These are phyloP conservation scores for Apostichopus japonicus DNA, from an alignment of 35 echinoderm and acorn worm species.

Conservation along the genomic window DNA sequence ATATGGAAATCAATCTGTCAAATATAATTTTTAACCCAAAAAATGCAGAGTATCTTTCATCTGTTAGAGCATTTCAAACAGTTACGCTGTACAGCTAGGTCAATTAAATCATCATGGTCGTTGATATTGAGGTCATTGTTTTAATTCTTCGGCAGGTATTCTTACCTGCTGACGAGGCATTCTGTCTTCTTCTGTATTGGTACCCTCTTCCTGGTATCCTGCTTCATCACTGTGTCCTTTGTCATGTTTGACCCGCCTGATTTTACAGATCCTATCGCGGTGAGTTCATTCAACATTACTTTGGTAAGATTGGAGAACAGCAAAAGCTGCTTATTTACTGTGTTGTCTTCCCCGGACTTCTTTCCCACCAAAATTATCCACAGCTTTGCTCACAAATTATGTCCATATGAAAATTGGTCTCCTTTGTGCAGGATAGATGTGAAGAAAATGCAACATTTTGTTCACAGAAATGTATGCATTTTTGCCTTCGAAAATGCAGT, in stretches of 20 bases:
- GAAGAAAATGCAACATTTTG: too few species aligned
- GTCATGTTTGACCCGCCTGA: constrained; percentile 76
- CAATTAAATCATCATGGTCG: background rate
- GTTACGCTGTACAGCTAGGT: background rate
- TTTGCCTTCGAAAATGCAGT: too few species aligned
- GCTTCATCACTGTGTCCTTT: constrained; percentile 60
- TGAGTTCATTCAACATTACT: constrained; percentile 42
- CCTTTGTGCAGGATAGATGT: too few species aligned
- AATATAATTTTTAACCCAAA: too few species aligned
- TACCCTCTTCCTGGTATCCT: constrained; percentile 66
- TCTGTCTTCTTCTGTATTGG: constrained; percentile 68
- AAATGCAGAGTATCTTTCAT: too few species aligned
- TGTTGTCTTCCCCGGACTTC: background rate
- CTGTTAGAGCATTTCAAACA: too few species aligned
- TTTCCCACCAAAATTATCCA: too few species aligned
- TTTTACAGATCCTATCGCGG: constrained; percentile 81
- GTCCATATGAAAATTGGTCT: too few species aligned
- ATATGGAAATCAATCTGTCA: too few species aligned
- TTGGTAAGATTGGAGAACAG: background rate
- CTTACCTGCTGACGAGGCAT: constrained; percentile 72
- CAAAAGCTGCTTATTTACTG: background rate
- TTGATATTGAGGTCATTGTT: background rate
- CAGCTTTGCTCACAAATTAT: too few species aligned
- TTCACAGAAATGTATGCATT: too few species aligned
- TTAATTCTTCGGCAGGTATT: constrained; percentile 63